Conservation (phyloP, 1,140 invertebrate species). For the Augochlora pura region DNA sequence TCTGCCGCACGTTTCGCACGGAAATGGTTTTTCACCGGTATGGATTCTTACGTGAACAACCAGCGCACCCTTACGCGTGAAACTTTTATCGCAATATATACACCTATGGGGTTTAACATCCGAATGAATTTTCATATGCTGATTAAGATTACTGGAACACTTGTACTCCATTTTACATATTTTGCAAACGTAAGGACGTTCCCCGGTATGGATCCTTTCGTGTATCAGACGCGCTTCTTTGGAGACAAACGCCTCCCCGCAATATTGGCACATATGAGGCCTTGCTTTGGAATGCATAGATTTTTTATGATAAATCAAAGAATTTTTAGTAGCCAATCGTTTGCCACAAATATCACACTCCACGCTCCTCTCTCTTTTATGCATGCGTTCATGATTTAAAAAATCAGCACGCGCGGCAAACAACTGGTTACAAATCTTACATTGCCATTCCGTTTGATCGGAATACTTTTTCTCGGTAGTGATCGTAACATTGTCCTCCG, state of each 20-base stretch:
- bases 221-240: slow-evolving; percentile 80
- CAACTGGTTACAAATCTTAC: slow-evolving; percentile 68
- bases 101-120: slow-evolving; percentile 77
- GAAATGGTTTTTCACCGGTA: slow-evolving; percentile 83
- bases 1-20: slow-evolving; percentile 70
- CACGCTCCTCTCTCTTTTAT: slow-evolving; percentile 54
- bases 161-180: slow-evolving; percentile 76
- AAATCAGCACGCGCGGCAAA: slow-evolving; percentile 75
- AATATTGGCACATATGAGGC: slow-evolving; percentile 81
- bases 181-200: slow-evolving; percentile 81
- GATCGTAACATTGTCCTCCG: slow-evolving; percentile 63
- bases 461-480: slow-evolving; percentile 62
- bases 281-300: slow-evolving; percentile 81
- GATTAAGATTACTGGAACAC: slow-evolving; percentile 71
- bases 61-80: slow-evolving; percentile 72
- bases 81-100: slow-evolving; percentile 78
- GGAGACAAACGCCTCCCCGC: slow-evolving; percentile 80
- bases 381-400: slow-evolving; percentile 72
- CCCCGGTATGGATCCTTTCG: slow-evolving; percentile 81
- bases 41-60: slow-evolving; percentile 86
- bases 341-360: slow-evolving; percentile 71
- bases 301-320: slow-evolving; percentile 69
- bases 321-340: slow-evolving; percentile 67
- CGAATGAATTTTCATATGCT: slow-evolving; percentile 78
- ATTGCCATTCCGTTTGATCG: slow-evolving; percentile 62